phyloP scores from a whole-genome alignment of 2,113 vertebrate species.

The Ascaphus truei region DNA sequence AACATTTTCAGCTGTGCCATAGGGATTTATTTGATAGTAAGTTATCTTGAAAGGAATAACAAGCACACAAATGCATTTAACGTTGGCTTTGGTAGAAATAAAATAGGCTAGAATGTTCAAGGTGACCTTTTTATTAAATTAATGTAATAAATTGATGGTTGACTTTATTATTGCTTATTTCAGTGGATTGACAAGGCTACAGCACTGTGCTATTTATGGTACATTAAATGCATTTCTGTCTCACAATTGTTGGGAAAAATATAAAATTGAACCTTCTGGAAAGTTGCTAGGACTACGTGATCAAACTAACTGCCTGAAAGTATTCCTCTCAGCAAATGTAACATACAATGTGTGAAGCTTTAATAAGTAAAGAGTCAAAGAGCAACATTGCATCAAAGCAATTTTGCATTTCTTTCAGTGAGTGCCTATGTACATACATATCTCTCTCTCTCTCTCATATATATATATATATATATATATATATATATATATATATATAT shows the following conservation, averaged over 20 bases:
- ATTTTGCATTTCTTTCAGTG: neutral
- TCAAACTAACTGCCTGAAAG: neutral
- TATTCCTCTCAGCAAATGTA: neutral
- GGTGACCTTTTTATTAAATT: conserved; percentile 24
- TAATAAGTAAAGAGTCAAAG: conserved; percentile 6
- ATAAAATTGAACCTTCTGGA: neutral
- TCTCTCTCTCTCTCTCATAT: too few relatives aligned
- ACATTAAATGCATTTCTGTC: neutral
- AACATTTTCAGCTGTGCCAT: conserved; percentile 1
- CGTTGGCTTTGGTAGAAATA: neutral
- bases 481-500: too few relatives aligned
- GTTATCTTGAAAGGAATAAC: conserved; percentile 13
- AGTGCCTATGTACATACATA: too few relatives aligned
- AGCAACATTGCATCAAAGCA: neutral
- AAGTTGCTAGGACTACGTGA: conserved; percentile 21
- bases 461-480: too few relatives aligned
- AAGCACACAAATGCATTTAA: neutral
- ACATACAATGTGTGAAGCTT: neutral
- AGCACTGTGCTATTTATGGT: neutral
- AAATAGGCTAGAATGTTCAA: conserved; percentile 17
- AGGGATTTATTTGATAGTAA: conserved; percentile 9
- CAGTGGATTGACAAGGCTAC: conserved; percentile 14
- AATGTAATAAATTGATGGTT: conserved; percentile 17
- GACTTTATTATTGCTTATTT: conserved; percentile 14
- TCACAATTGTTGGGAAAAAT: neutral